Percentiles rank a stretch among this genome's conserved stretches.
phyloP scores from a whole-genome alignment of 2,113 vertebrate genomes.

The Hiodon tergisus region DNA sequence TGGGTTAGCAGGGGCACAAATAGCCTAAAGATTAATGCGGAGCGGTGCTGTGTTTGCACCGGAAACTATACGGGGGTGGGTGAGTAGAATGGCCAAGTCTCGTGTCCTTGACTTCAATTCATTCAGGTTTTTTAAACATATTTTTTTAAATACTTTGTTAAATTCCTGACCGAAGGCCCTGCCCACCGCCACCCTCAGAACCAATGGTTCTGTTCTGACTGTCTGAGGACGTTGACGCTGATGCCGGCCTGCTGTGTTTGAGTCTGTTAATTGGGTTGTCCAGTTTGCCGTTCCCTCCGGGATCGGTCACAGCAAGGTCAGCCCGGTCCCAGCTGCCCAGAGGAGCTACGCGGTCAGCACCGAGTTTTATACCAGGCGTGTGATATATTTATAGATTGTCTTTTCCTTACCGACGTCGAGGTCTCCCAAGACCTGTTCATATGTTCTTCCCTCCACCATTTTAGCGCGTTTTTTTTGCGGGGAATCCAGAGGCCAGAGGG shows the following conservation, averaged over 20 bases:
- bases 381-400: slow-evolving; percentile 42
- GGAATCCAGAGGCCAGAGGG: slow-evolving; percentile 9
- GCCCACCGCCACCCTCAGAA: neutral
- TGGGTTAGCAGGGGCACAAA: too few species aligned
- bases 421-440: neutral
- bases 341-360: neutral
- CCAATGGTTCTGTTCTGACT: too few species aligned
- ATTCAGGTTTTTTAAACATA: neutral
- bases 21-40: too few species aligned
- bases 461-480: too few species aligned
- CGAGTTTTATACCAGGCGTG: slow-evolving; percentile 22
- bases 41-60: too few species aligned
- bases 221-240: neutral
- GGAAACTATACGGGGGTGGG: too few species aligned
- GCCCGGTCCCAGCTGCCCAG: neutral
- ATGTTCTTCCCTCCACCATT: slow-evolving; percentile 8
- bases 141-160: neutral
- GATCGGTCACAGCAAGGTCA: neutral
- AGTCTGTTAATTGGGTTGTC: neutral
- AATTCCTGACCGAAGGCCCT: neutral
- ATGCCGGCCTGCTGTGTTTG: neutral
- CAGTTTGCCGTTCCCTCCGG: neutral
- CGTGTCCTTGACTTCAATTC: too few species aligned
- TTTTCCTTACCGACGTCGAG: neutral
- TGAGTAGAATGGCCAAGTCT: too few species aligned